Evolutionary conservation across 2,113 vertebrate species (phyloP).

Genomic region (Mionectes macconnelli): DNA sequence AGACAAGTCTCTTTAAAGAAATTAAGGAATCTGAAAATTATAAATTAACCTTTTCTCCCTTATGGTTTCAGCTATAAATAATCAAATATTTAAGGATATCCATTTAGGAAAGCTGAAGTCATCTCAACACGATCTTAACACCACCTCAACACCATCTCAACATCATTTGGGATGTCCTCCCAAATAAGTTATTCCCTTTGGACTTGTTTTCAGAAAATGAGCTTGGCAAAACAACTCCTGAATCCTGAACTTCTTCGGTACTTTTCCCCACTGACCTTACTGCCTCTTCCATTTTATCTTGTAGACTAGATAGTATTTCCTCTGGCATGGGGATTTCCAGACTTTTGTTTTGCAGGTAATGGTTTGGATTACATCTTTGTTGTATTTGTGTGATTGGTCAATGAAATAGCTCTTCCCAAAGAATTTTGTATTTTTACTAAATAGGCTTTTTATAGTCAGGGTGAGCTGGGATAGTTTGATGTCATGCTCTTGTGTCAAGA

Average conservation of each 20-base stretch:
- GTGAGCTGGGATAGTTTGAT: not conserved
- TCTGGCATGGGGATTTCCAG: not conserved
- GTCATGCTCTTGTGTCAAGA: not conserved
- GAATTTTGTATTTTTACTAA: not conserved
- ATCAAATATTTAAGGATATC: not conserved
- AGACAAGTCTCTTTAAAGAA: not conserved
- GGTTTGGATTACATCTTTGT: not conserved
- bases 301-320: not conserved
- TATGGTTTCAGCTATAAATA: not conserved
- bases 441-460: not conserved
- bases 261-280: not conserved
- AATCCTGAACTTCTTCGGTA: not conserved
- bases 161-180: not conserved
- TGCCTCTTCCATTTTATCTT: not conserved
- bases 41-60: not conserved
- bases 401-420: not conserved
- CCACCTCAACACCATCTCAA: too few relatives aligned
- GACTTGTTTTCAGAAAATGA: not conserved
- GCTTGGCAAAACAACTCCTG: not conserved
- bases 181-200: not conserved
- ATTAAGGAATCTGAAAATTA: not conserved
- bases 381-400: not conserved
- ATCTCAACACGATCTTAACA: too few relatives aligned
- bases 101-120: not conserved
- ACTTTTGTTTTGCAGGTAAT: not conserved